These are phyloP conservation scores for Labrus mixtus DNA, from an alignment of 2,113 vertebrate species.

Conservation along the genomic window DNA sequence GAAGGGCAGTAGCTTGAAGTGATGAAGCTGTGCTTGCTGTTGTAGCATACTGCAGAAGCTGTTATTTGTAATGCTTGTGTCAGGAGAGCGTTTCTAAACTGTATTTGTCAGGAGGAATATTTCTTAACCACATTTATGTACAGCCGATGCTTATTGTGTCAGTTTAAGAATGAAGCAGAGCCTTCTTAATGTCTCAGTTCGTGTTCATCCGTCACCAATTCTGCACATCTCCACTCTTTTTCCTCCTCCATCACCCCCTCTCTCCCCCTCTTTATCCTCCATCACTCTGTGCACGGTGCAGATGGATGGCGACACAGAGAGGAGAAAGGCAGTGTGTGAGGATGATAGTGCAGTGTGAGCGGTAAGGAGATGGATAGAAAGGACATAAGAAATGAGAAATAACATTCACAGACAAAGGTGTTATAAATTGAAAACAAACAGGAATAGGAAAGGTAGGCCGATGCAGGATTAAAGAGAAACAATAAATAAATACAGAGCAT, in stretches of 20 bases:
- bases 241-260: constrained; percentile 51
- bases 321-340: background rate
- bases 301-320: constrained; percentile 38
- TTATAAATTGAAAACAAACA: constrained; percentile 22
- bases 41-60: constrained; percentile 39
- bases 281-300: constrained; percentile 34
- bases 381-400: constrained; percentile 1
- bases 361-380: constrained; percentile 28
- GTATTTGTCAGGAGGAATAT: constrained; percentile 57
- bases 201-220: constrained; percentile 65
- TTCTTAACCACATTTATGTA: constrained; percentile 48
- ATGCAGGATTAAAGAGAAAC: constrained; percentile 11
- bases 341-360: constrained; percentile 21
- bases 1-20: constrained; percentile 10
- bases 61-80: constrained; percentile 53
- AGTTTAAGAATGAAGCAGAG: constrained; percentile 58
- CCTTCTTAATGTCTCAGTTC: constrained; percentile 39
- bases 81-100: constrained; percentile 47
- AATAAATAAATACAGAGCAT: background rate
- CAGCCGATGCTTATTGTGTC: constrained; percentile 45
- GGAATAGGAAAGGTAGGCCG: background rate
- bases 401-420: constrained; percentile 22
- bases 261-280: constrained; percentile 25
- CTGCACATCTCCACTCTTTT: constrained; percentile 49
- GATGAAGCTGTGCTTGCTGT: constrained; percentile 35